Evolutionary conservation across 2,888 invertebrate species (phyloP).

Genomic region (Ectemnius continuus): DNA sequence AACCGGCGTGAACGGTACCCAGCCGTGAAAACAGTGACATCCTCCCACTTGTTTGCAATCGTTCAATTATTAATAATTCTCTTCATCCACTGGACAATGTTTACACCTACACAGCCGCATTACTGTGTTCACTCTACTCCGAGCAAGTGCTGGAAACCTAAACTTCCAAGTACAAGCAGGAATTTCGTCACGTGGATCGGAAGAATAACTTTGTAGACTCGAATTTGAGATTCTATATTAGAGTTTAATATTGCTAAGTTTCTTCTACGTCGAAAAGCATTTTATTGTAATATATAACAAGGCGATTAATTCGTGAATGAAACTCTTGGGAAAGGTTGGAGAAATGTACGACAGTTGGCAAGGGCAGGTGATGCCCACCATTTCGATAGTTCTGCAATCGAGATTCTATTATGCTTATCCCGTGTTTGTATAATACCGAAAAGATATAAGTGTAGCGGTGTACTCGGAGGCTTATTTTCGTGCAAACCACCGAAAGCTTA

Average conservation of each 20-base stretch:
- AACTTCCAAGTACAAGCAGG: neutral
- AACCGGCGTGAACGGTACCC: no score
- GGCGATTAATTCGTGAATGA: no score
- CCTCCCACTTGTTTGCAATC: no score
- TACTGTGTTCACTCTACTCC: neutral
- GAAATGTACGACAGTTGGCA: constrained; percentile 19
- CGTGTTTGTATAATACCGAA: constrained; percentile 17
- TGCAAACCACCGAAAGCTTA: neutral
- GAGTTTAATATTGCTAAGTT: no score
- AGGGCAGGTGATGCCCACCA: constrained; percentile 7
- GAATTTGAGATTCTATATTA: no score
- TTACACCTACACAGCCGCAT: constrained; percentile 1
- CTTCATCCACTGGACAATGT: neutral
- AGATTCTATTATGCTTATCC: constrained; percentile 38
- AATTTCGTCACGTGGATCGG: no score
- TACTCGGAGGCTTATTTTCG: constrained; percentile 12
- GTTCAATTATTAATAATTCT: neutral
- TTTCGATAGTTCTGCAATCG: constrained; percentile 40
- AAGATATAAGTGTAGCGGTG: neutral
- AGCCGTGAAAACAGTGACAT: no score
- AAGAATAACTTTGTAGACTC: neutral
- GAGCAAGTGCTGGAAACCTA: neutral
- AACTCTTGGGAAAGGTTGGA: no score
- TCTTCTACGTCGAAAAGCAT: no score
- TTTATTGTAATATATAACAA: no score